Evolutionary conservation across 2,113 vertebrate genomes (phyloP).

Genomic region (Ariopsis seemanni): DNA sequence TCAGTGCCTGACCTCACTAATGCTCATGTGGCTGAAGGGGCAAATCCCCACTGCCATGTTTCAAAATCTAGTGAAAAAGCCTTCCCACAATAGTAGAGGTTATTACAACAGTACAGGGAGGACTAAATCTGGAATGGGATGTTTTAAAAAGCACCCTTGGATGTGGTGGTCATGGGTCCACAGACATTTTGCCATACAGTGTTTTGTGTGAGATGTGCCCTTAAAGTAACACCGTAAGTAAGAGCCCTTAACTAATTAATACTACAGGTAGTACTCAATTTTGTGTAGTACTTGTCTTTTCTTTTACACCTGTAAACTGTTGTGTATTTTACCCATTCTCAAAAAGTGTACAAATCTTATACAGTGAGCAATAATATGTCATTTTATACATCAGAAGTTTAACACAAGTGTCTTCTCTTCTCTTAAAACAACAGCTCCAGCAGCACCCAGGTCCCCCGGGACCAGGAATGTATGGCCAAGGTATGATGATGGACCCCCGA

Average conservation of each 20-base stretch:
- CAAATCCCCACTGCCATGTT: background rate
- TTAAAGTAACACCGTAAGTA: background rate
- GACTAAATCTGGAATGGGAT: background rate
- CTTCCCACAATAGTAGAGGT: background rate
- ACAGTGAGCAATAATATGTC: background rate
- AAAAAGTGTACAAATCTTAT: background rate
- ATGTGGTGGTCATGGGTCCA: background rate
- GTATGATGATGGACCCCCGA: slow-evolving; percentile 76
- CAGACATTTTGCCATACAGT: background rate
- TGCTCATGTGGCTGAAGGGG: background rate
- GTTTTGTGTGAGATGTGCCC: background rate
- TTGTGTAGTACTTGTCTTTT: background rate
- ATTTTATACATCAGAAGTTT: background rate
- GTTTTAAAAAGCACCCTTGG: background rate
- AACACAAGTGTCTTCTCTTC: background rate
- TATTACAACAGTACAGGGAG: background rate
- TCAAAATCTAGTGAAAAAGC: background rate
- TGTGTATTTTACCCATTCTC: background rate
- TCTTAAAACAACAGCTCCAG: slow-evolving; percentile 58
- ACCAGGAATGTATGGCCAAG: slow-evolving; percentile 76
- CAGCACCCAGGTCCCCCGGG: slow-evolving; percentile 69
- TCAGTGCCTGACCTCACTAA: background rate
- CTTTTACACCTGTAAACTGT: background rate
- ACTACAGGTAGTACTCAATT: background rate
- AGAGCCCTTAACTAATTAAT: background rate